Base-by-base conservation (phyloP, 2,113 vertebrate genomes). In the Microtus pennsylvanicus region DNA sequence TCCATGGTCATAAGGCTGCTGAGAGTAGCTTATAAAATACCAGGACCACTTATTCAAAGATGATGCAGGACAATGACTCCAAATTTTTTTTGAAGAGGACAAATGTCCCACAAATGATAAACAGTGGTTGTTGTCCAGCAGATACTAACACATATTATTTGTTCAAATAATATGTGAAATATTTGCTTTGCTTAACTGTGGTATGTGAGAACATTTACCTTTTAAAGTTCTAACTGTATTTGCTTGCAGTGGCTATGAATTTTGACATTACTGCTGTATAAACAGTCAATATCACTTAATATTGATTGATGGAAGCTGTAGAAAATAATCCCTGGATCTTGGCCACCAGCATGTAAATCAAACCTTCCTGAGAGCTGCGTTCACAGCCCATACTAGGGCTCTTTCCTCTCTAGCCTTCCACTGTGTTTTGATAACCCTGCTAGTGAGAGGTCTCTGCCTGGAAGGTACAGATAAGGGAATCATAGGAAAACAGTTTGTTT, bases 361-460 rank as follows among this genome's bases (percentile, higher is more conserved):
- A 5, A 69, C 58, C 74, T 90, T 94, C 28, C n/a, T 65, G 28
- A 50, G 42, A 28, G 1, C 26, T 10, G 35, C 28, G 63, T 93
- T 50, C 38, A 50, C 33, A 76, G 42, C 28, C 17, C 38, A 42
- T 69, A 14, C 1, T 10, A n/a, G n/a, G 33, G 2, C 70, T 94
- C 16, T 61, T 69, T 93, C 52, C 30, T 89, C 28, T 92, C 7
- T 52, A 30, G 10, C 45, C 58, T 8, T 22, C 13, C 10, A 30
- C 19, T 17, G 47, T 87, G 77, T 92, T 96, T 92, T 94, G 91
- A 96, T 94, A 93, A 90, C 85, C 78, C 72, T 63, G 55, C 52
- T 75, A 5, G 47, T 77, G 70, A 76, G 70, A 94, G 75, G 77
- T 93, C 76, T 58, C 50, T 92, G 91, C 81, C 95, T 77, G 83